A percentile compares a stretch with the other conserved stretches of the same genome.
These are phyloP conservation scores for Aleiodes alternator DNA, from an alignment of 2,888 invertebrate genomes.

Conservation along the genomic window DNA sequence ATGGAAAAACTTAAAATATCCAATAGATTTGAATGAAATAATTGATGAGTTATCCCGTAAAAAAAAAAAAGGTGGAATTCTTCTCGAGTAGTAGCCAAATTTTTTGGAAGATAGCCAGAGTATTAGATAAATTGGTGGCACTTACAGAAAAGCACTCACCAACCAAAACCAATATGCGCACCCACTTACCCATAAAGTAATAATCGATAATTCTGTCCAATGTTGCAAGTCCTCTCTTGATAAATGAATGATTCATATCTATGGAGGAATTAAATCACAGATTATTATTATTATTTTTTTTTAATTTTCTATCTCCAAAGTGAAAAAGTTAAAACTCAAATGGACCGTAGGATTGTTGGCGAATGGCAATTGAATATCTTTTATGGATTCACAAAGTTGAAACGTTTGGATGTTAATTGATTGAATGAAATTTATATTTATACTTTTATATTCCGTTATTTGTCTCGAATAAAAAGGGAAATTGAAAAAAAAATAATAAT, in stretches of 20 bases:
- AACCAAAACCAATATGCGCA: constrained; percentile 23
- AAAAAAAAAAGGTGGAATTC: background rate
- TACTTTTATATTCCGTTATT: background rate
- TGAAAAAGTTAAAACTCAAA: background rate
- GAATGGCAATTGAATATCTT: background rate
- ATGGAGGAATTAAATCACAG: constrained; percentile 18
- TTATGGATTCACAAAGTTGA: constrained; percentile 21
- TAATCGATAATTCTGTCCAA: constrained; percentile 40
- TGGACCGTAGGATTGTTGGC: constrained; percentile 2
- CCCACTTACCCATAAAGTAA: constrained; percentile 19
- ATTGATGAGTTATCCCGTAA: constrained; percentile 38
- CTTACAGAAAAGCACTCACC: constrained; percentile 20
- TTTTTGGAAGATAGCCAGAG: constrained; percentile 36
- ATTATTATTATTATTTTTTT: too few species aligned
- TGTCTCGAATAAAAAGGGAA: too few species aligned
- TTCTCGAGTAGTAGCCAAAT: constrained; percentile 11
- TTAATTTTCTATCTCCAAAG: too few species aligned
- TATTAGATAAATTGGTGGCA: constrained; percentile 36
- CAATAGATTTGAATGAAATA: constrained; percentile 23
- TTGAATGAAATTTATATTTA: background rate
- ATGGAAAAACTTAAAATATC: background rate
- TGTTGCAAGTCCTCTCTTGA: constrained; percentile 37
- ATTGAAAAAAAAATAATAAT: too few species aligned
- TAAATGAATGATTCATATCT: constrained; percentile 44
- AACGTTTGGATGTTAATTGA: constrained; percentile 7